Percentiles rank a stretch among this genome's conserved stretches.
These are phyloP conservation scores for Tichodroma muraria DNA, from an alignment of 2,113 vertebrate genomes.

Conservation along the genomic window DNA sequence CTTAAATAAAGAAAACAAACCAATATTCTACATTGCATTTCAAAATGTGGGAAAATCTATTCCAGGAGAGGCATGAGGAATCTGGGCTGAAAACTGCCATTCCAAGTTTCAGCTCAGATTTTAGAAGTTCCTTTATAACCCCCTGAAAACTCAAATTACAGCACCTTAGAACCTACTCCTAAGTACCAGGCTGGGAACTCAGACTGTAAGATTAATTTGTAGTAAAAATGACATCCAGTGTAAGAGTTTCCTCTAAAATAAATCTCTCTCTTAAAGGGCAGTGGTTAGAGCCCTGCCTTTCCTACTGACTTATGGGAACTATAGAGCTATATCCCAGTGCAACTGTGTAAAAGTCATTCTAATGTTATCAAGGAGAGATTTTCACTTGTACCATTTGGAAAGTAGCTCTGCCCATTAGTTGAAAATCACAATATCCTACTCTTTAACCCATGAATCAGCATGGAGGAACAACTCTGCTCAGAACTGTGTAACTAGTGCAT, in stretches of 20 bases:
- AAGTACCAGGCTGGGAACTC: background rate
- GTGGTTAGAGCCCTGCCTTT: background rate
- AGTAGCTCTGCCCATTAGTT: background rate
- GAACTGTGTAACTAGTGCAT: background rate
- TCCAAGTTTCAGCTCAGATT: background rate
- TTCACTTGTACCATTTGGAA: background rate
- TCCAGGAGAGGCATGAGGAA: background rate
- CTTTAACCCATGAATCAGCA: background rate
- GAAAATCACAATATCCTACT: background rate
- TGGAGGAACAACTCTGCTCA: background rate
- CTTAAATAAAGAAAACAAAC: background rate
- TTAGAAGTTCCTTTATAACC: background rate
- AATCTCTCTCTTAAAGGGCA: background rate
- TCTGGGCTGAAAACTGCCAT: background rate
- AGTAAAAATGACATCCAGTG: background rate
- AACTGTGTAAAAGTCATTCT: background rate
- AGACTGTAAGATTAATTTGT: slow-evolving; percentile 17
- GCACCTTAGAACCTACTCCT: background rate
- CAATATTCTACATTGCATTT: background rate
- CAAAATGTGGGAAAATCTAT: background rate
- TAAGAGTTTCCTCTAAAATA: background rate
- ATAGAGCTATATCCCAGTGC: background rate
- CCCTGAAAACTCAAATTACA: background rate
- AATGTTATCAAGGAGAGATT: background rate
- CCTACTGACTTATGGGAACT: slow-evolving; percentile 6